Percentiles rank a stretch among this genome's conserved stretches.
These are phyloP conservation scores for Ephydatia muelleri DNA, from an alignment of 37 sponge, comb jelly and placozoan species.

Conservation along the genomic window DNA sequence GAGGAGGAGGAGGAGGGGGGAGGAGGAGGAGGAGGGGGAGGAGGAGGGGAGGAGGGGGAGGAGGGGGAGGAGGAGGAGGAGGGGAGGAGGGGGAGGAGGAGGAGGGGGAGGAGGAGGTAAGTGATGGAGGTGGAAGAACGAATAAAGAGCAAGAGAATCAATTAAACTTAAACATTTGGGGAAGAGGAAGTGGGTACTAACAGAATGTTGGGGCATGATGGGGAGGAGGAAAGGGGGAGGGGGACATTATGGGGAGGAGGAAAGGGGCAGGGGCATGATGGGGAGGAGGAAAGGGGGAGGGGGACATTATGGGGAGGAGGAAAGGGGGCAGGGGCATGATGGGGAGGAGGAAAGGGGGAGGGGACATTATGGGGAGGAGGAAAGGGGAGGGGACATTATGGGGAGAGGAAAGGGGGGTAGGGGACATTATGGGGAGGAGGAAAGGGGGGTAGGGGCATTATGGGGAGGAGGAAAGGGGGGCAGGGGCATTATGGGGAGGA, in stretches of 20 bases:
- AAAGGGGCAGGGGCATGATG: too few species aligned
- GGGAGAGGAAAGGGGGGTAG: too few species aligned
- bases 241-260: not conserved
- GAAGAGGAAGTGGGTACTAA: not conserved
- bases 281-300: too few species aligned
- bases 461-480: too few species aligned
- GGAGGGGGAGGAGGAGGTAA: slow-evolving; percentile 8
- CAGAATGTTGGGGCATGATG: not conserved
- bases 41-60: slow-evolving; percentile 11
- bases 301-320: too few species aligned
- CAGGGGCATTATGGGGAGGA: too few species aligned
- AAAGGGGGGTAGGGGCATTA: too few species aligned
- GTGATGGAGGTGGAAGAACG: not conserved
- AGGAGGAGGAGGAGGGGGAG: slow-evolving; percentile 9
- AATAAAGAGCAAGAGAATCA: not conserved
- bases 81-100: slow-evolving; percentile 5
- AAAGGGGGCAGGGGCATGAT: too few species aligned
- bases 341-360: too few species aligned
- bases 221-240: not conserved
- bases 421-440: too few species aligned
- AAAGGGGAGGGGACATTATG: too few species aligned
- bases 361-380: too few species aligned
- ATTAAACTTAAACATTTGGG: not conserved
- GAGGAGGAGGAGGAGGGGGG: slow-evolving; percentile 7
- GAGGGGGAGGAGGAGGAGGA: slow-evolving; percentile 6